Evolutionary conservation across 2,113 vertebrate genomes (phyloP).

Genomic region (Miniopterus natalensis): DNA sequence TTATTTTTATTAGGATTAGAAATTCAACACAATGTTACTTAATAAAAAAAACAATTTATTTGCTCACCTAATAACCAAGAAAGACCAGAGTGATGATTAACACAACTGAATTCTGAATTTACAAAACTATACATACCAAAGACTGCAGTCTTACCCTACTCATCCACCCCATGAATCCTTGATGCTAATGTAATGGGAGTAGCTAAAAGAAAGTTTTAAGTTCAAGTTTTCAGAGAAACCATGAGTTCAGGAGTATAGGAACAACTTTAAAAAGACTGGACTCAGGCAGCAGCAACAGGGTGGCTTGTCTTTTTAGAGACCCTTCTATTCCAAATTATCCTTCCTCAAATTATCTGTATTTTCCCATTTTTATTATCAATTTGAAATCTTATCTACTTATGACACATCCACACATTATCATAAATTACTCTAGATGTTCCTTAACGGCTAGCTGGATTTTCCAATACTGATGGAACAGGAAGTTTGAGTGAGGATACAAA

Average conservation of each 20-base stretch:
- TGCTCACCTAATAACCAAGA: background rate
- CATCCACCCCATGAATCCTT: background rate
- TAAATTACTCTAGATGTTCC: background rate
- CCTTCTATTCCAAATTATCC: background rate
- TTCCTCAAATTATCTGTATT: background rate
- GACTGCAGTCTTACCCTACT: background rate
- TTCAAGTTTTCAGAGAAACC: slow-evolving; percentile 32
- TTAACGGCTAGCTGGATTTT: background rate
- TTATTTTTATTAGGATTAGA: slow-evolving; percentile 16
- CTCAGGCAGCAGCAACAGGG: background rate
- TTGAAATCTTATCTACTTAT: slow-evolving; percentile 31
- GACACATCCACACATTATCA: background rate
- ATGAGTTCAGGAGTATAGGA: background rate
- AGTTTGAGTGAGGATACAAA: background rate
- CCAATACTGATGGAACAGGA: background rate
- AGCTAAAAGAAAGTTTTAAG: background rate
- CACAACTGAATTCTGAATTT: background rate
- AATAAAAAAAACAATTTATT: background rate
- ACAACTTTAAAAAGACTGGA: background rate
- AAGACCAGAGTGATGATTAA: background rate
- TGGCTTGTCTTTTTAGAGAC: background rate
- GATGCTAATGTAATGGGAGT: background rate
- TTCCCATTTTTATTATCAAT: background rate
- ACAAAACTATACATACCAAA: background rate
- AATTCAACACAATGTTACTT: slow-evolving; percentile 1